phyloP scores from a whole-genome alignment of 2,797 vertebrate species.

The Tapera naevia region DNA sequence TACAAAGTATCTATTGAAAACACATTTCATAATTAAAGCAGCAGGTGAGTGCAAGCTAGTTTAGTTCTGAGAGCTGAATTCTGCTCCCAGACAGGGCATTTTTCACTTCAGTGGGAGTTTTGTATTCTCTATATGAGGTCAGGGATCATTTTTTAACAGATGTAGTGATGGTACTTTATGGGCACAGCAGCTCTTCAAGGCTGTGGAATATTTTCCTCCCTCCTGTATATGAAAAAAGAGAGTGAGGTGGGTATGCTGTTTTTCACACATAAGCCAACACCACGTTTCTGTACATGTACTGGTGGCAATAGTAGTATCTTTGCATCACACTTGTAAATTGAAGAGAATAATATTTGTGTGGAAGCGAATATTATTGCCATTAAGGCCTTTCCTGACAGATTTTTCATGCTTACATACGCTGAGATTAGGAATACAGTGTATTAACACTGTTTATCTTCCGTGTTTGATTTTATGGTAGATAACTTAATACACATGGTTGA shows the following conservation, averaged over 20 bases:
- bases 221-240: background rate
- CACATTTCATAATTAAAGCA: background rate
- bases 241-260: background rate
- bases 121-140: background rate
- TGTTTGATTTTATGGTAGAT: background rate
- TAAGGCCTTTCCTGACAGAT: background rate
- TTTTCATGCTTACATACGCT: background rate
- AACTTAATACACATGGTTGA: background rate
- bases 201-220: background rate
- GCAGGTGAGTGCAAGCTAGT: background rate
- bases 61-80: conserved; percentile 5
- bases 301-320: background rate
- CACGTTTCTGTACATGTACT: background rate
- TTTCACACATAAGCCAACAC: background rate
- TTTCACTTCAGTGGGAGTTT: background rate
- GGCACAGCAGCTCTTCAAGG: background rate
- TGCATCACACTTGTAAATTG: background rate
- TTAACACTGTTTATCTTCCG: background rate
- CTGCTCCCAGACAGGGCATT: background rate
- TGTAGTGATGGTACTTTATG: background rate
- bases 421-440: background rate
- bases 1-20: background rate
- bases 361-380: background rate
- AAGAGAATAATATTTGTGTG: background rate
- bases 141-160: background rate